These are phyloP conservation scores for Spea bombifrons DNA, from an alignment of 2,113 vertebrate genomes.

Conservation along the genomic window DNA sequence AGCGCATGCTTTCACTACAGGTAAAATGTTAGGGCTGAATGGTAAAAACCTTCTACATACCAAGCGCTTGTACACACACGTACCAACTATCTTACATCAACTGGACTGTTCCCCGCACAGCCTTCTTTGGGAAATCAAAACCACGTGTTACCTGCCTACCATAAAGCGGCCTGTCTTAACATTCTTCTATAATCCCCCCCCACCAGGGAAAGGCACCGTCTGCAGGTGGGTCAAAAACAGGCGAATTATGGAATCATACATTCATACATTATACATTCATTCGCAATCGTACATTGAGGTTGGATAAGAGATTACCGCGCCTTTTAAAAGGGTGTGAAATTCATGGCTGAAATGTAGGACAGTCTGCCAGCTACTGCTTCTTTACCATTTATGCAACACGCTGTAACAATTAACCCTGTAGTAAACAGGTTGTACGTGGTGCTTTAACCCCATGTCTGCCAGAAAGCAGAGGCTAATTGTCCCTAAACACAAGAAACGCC, in stretches of 20 bases:
- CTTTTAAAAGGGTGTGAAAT: conserved; percentile 26
- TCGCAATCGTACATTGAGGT: neutral
- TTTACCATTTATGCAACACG: neutral
- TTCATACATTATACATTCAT: too few species aligned
- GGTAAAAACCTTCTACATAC: too few species aligned
- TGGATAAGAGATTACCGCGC: conserved; percentile 18
- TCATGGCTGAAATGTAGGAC: conserved; percentile 33
- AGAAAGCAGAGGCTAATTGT: neutral
- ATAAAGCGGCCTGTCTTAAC: neutral
- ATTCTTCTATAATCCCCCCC: neutral
- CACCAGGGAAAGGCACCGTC: conserved; percentile 7
- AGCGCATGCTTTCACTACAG: too few species aligned
- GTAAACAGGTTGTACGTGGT: neutral
- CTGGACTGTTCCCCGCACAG: neutral
- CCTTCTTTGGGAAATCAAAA: neutral
- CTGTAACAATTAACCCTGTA: conserved; percentile 6
- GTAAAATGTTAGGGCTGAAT: too few species aligned
- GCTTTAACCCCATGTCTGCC: conserved; percentile 1
- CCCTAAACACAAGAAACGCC: too few species aligned
- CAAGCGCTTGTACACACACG: too few species aligned
- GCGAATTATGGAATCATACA: conserved; percentile 26
- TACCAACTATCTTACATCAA: too few species aligned
- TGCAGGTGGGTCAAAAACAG: conserved; percentile 25
- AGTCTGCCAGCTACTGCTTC: conserved; percentile 5
- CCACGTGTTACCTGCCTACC: neutral